Conservation (phyloP, 2,797 vertebrate genomes). For the Pseudochirops corinnae region DNA sequence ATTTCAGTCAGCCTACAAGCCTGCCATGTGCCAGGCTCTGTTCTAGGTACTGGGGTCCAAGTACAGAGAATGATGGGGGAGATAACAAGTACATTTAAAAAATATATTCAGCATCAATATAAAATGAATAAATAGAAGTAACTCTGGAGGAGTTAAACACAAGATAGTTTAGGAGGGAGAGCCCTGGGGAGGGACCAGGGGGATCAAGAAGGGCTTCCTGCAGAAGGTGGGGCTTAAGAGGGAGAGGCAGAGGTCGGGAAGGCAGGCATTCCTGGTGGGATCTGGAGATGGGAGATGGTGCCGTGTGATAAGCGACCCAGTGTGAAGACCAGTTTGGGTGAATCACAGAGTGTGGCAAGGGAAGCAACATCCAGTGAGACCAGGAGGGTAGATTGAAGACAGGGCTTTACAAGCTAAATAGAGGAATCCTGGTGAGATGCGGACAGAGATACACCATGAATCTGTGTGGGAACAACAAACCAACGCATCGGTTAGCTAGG, state of each 20-base stretch:
- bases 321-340: neutral
- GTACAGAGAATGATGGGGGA: neutral
- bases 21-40: neutral
- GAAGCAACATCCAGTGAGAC: neutral
- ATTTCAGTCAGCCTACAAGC: neutral
- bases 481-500: too few relatives aligned
- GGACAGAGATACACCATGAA: neutral
- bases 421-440: neutral
- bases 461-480: neutral
- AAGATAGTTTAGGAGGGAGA: neutral
- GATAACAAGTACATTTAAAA: neutral
- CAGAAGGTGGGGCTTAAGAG: neutral
- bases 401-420: neutral
- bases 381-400: too few relatives aligned
- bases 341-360: neutral
- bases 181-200: neutral
- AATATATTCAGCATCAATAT: neutral
- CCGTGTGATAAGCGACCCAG: fast-evolving
- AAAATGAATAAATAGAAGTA: neutral
- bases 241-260: neutral
- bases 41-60: neutral
- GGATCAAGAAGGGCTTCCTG: neutral
- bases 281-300: neutral
- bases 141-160: neutral
- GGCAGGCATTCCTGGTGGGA: neutral